Conservation (phyloP, 2,888 invertebrate genomes). For the Nomada flava region DNA sequence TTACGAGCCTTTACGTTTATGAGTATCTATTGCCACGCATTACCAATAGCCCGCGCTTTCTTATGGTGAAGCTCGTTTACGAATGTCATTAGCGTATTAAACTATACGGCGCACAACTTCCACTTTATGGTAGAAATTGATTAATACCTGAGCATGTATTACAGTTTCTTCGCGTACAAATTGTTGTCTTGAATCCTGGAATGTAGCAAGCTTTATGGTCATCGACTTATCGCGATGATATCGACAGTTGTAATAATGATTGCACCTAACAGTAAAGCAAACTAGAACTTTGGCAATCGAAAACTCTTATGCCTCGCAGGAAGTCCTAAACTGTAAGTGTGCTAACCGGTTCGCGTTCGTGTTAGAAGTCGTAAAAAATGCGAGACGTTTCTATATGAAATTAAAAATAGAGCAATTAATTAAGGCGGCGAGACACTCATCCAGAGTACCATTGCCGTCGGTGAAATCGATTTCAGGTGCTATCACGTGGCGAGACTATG, state of each 20-base stretch:
- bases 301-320: background rate
- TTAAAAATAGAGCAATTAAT: constrained; percentile 26
- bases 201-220: too few relatives aligned
- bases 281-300: background rate
- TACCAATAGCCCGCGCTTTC: background rate
- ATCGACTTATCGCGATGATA: too few relatives aligned
- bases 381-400: background rate
- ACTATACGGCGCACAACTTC: background rate
- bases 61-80: constrained; percentile 2
- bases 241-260: too few relatives aligned
- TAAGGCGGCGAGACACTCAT: constrained; percentile 4
- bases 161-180: too few relatives aligned
- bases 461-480: constrained; percentile 15
- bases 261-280: too few relatives aligned
- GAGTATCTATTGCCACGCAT: background rate
- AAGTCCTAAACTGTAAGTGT: background rate
- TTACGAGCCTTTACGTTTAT: background rate
- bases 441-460: too few relatives aligned
- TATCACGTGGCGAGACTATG: constrained; percentile 4
- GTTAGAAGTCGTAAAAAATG: constrained; percentile 5
- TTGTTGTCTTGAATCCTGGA: too few relatives aligned
- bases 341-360: background rate
- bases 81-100: background rate
- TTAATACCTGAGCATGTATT: background rate
- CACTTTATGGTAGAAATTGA: background rate